phyloP scores from a whole-genome alignment of 2,888 invertebrate species.

The Pheosia gnoma region DNA sequence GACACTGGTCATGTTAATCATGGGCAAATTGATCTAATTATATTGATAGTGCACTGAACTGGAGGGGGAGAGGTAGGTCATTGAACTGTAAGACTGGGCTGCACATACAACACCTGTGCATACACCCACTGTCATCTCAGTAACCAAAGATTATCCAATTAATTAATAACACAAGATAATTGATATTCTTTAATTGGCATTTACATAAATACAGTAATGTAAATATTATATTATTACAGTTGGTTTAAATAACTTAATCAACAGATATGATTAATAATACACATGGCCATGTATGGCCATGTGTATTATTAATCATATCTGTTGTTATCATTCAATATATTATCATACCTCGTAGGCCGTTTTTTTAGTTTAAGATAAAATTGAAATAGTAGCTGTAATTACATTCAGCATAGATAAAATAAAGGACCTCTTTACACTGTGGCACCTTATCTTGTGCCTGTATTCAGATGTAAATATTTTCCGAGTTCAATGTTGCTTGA shows the following conservation, averaged over 20 bases:
- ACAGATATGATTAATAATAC: no score
- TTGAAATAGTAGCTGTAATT: no score
- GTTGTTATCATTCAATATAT: neutral
- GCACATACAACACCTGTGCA: neutral
- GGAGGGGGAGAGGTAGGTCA: neutral
- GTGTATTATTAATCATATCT: neutral
- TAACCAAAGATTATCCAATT: neutral
- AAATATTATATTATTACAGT: neutral
- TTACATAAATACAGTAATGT: neutral
- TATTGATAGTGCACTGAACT: no score
- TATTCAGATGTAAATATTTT: no score
- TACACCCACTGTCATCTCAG: neutral
- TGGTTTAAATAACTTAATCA: neutral
- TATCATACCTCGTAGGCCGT: no score
- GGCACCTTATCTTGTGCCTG: no score
- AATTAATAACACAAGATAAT: no score
- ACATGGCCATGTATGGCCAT: neutral
- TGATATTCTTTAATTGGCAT: neutral
- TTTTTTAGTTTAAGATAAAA: no score
- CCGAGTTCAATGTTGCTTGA: slow-evolving; percentile 34
- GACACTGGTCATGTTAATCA: no score
- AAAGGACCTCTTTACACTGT: no score
- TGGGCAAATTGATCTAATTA: no score
- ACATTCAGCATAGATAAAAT: no score
- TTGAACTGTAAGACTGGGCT: neutral